Percentiles rank a stretch among this genome's conserved stretches.
phyloP scores from a whole-genome alignment of 2,888 invertebrate genomes.

The Spisula subtruncata region DNA sequence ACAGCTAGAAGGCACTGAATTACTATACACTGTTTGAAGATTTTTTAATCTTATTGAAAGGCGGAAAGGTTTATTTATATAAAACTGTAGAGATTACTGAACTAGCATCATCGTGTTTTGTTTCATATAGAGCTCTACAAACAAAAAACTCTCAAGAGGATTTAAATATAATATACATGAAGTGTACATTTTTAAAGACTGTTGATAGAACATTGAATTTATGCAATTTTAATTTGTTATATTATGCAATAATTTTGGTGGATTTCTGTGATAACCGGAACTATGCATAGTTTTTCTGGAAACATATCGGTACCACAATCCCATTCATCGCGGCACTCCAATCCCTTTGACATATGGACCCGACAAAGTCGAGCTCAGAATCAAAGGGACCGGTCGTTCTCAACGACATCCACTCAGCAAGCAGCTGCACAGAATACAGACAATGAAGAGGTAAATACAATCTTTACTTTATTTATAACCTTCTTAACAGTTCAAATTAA shows the following conservation, averaged over 20 bases:
- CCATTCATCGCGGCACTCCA: slow-evolving; percentile 1
- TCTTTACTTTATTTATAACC: too few relatives aligned
- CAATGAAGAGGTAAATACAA: slow-evolving; percentile 13
- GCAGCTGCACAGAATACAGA: neutral
- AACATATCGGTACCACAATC: slow-evolving; percentile 3
- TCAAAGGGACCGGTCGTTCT: slow-evolving; percentile 18
- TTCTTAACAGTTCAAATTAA: too few relatives aligned
- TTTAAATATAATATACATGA: neutral
- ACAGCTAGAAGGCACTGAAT: neutral
- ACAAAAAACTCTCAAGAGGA: neutral
- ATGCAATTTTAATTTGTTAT: slow-evolving; percentile 21
- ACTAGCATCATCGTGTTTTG: neutral
- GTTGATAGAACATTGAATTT: neutral
- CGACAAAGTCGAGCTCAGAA: neutral
- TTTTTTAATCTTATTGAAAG: slow-evolving; percentile 1
- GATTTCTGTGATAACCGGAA: slow-evolving; percentile 20
- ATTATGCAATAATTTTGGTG: slow-evolving; percentile 3
- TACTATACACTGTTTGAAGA: neutral
- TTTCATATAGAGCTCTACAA: neutral
- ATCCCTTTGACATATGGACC: neutral
- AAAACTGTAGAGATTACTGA: neutral
- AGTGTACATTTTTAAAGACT: neutral
- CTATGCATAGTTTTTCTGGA: slow-evolving; percentile 31
- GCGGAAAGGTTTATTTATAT: neutral
- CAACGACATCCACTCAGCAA: neutral